A percentile compares a stretch with the other conserved stretches of the same genome.
phyloP scores from a whole-genome alignment of 2,888 invertebrate genomes.

The Tinea pellionella region DNA sequence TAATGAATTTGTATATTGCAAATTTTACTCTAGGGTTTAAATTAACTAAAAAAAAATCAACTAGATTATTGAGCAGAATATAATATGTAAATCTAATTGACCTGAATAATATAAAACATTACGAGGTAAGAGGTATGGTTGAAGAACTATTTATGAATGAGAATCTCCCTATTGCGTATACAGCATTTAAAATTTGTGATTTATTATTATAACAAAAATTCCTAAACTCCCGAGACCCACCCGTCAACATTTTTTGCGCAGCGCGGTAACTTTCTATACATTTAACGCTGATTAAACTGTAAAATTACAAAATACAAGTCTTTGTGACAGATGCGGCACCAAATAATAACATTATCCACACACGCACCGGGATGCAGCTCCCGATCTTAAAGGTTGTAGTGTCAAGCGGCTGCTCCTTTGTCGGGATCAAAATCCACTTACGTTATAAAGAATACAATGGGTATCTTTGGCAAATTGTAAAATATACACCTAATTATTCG shows the following conservation, averaged over 20 bases:
- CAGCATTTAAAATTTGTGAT: conserved; percentile 32
- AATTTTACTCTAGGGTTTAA: too few relatives aligned
- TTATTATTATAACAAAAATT: conserved; percentile 53
- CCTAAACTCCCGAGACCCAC: conserved; percentile 25
- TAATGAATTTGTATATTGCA: too few relatives aligned
- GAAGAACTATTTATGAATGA: neutral
- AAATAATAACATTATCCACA: conserved; percentile 65
- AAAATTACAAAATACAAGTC: conserved; percentile 61
- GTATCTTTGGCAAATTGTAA: conserved; percentile 66
- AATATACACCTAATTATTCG: conserved; percentile 66
- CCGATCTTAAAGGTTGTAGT: conserved; percentile 39
- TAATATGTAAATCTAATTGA: too few relatives aligned
- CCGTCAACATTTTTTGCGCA: conserved; percentile 32
- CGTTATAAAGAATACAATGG: conserved; percentile 53
- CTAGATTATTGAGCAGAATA: too few relatives aligned
- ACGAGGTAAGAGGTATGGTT: too few relatives aligned
- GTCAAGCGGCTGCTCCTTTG: conserved; percentile 53
- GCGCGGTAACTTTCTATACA: conserved; percentile 55
- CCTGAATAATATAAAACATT: conserved; percentile 20
- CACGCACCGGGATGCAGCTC: conserved; percentile 30
- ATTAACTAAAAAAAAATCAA: too few relatives aligned
- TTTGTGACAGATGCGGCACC: conserved; percentile 65
- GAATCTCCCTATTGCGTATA: neutral
- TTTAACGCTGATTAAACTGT: conserved; percentile 71
- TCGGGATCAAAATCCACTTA: conserved; percentile 58